Conservation (phyloP, 2,797 vertebrate genomes). For the Clarias pachynema region DNA sequence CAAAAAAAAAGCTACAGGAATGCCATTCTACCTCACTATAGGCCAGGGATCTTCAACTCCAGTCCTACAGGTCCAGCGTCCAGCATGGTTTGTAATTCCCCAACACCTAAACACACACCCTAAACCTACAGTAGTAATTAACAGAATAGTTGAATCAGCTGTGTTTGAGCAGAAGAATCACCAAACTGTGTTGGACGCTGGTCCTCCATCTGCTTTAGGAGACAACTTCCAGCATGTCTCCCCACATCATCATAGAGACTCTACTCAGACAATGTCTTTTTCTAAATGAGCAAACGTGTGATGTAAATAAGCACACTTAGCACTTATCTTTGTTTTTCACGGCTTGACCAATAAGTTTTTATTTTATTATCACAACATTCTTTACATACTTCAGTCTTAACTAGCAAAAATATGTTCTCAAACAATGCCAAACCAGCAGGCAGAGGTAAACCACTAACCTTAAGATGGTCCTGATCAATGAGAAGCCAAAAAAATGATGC, state of each 20-base stretch:
- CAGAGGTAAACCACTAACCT: no score
- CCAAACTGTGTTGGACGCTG: no score
- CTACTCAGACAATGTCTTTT: background rate
- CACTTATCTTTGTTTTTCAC: background rate
- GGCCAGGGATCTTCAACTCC: background rate
- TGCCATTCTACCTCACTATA: constrained; percentile 26
- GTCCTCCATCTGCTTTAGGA: background rate
- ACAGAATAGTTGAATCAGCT: no score
- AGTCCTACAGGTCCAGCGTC: no score
- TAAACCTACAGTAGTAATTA: no score
- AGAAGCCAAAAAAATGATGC: background rate
- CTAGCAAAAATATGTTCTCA: no score
- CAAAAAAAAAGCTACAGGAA: constrained; percentile 37
- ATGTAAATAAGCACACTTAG: background rate
- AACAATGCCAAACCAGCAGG: no score
- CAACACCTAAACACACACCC: no score
- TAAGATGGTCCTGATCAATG: no score
- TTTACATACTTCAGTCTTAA: background rate
- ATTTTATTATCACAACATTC: background rate
- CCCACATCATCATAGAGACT: background rate
- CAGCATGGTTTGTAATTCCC: no score
- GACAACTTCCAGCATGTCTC: constrained; percentile 16
- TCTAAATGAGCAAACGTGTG: background rate
- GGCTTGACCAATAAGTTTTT: background rate
- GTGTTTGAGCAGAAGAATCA: no score